Percentiles rank a stretch among this genome's conserved stretches.
Evolutionary conservation across 2,113 vertebrate genomes (phyloP).

Genomic region (Chloropsis hardwickii): DNA sequence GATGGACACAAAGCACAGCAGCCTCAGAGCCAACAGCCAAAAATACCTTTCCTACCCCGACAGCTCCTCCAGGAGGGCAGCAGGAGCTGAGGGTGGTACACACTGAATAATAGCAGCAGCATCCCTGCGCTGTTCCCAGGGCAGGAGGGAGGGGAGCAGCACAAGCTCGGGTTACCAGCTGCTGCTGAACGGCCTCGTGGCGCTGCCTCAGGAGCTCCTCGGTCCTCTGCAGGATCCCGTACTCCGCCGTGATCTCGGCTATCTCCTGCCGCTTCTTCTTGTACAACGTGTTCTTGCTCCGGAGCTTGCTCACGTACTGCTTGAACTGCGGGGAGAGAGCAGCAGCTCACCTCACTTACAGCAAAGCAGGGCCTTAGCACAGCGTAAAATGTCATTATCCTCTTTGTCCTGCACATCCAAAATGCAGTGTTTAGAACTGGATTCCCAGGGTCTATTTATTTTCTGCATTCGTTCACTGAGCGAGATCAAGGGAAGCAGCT

Average conservation of each 20-base stretch:
- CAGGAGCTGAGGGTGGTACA: background rate
- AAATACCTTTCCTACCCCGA: background rate
- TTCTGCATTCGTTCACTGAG: background rate
- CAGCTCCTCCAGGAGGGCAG: background rate
- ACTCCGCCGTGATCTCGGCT: slow-evolving; percentile 85
- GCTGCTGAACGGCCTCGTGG: slow-evolving; percentile 82
- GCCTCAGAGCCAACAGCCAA: background rate
- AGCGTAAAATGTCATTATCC: background rate
- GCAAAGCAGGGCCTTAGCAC: background rate
- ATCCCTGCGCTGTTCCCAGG: background rate
- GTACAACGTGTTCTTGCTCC: slow-evolving; percentile 85
- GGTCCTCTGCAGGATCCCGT: slow-evolving; percentile 89
- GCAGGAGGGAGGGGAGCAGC: background rate
- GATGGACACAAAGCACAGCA: background rate
- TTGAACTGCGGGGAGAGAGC: slow-evolving; percentile 81
- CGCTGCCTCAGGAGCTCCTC: slow-evolving; percentile 89
- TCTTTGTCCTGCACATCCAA: background rate
- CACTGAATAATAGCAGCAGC: background rate
- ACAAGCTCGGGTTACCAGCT: slow-evolving; percentile 79
- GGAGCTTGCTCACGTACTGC: slow-evolving; percentile 86
- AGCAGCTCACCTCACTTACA: background rate
- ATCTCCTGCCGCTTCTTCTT: slow-evolving; percentile 91
- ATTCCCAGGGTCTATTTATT: slow-evolving; percentile 1
- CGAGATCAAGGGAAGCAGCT: background rate
- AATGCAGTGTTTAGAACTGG: background rate